Base-by-base conservation (phyloP, 2,888 invertebrate genomes). In the Platycheirus albimanus region DNA sequence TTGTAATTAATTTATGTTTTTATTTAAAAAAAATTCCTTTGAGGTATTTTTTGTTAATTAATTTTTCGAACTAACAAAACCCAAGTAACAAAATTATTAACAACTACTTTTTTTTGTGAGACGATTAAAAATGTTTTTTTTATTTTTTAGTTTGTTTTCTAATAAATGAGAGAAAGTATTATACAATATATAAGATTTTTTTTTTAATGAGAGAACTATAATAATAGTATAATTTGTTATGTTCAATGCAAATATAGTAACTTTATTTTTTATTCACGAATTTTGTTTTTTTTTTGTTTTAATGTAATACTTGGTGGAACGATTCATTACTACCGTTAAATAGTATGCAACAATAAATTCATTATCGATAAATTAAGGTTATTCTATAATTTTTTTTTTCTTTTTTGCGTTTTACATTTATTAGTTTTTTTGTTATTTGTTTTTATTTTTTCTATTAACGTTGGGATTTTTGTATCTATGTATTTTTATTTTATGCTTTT, bases 261-360 rank as follows among this genome's bases (percentile, higher is more conserved):
- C 83, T 78, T 74, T 75, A 38, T 66, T 64, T 79, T 54, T 49
- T 64, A 49, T 72, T 61, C 61, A 78, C 66, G 38, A 41, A 38
- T 49, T 41, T 36, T 36, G 52, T 54, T 56, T 56, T 17, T n/a
- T 33, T 52, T 72, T 67, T 74, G 47, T 61, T 51, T 71, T 49
- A 54, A 56, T 56, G 33, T 77, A 83, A 78, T 78, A 83, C 72
- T 83, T 83, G 72, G 83, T 83, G 83, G 83, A 83, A 83, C 78
- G 45, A 78, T 72, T 83, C 64, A 69, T 64, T 78, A 72, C 69
- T 74, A 72, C 56, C 36, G 47, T 69, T 83, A 38, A 78, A 78
- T 83, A 74, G 78, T 83, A 83, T 83, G 83, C 69, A 83, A 83
- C 83, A 83, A 83, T 83, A 71, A 77, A 71, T 76, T 76, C 61